Evolutionary conservation across 2,113 vertebrate species (phyloP).

Genomic region (Datnioides undecimradiatus): DNA sequence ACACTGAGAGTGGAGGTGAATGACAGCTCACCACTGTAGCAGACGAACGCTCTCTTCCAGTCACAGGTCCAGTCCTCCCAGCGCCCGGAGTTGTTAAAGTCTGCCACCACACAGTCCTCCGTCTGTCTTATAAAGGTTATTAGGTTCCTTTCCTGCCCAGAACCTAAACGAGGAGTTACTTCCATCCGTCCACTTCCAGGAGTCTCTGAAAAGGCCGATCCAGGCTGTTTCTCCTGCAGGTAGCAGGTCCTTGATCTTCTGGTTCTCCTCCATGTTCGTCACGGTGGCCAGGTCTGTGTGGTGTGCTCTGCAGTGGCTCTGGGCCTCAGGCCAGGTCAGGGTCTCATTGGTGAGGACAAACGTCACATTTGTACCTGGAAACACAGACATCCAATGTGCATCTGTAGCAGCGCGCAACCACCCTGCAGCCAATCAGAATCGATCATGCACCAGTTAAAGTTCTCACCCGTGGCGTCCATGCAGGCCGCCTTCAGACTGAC

Average conservation of each 20-base stretch:
- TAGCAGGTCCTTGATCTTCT: accelerated
- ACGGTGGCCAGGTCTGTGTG: too few species aligned
- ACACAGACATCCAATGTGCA: too few species aligned
- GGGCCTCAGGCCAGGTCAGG: neutral
- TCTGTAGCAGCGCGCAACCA: too few species aligned
- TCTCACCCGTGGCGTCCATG: neutral
- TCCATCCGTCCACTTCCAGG: conserved; percentile 40
- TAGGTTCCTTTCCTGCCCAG: neutral
- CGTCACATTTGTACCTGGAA: neutral
- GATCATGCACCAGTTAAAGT: too few species aligned
- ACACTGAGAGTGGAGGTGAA: neutral
- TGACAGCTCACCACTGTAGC: conserved; percentile 9
- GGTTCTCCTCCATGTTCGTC: neutral
- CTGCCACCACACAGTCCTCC: neutral
- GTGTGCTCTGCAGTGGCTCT: conserved; percentile 26
- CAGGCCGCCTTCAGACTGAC: accelerated
- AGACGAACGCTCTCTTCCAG: neutral
- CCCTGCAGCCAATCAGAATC: too few species aligned
- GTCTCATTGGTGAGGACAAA: neutral
- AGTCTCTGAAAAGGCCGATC: conserved; percentile 27
- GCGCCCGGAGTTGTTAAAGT: accelerated
- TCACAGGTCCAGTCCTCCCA: neutral
- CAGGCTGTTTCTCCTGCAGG: accelerated
- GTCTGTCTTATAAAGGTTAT: accelerated
- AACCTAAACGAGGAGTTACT: neutral